These are phyloP conservation scores for Callorhinus ursinus DNA, from an alignment of 2,113 vertebrate genomes.

Conservation along the genomic window DNA sequence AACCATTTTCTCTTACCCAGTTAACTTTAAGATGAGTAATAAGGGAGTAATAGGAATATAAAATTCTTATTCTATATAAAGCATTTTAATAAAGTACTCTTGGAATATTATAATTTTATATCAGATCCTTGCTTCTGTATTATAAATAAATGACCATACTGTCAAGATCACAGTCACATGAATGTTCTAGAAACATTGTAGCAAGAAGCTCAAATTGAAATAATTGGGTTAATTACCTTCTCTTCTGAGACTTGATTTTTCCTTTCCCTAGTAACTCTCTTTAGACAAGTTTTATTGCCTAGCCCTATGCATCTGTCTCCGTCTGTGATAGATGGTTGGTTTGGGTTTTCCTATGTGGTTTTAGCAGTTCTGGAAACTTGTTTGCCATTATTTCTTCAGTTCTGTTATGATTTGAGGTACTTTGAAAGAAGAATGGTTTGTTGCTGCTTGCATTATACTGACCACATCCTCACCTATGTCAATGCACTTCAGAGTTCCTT, in stretches of 20 bases:
- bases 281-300: constrained; percentile 20
- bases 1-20: neutral
- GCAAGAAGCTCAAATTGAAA: constrained; percentile 35
- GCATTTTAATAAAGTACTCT: neutral
- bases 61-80: neutral
- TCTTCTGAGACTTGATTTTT: constrained; percentile 38
- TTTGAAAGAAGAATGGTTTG: neutral
- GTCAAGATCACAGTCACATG: neutral
- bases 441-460: neutral
- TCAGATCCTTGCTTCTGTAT: neutral
- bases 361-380: neutral
- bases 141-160: neutral
- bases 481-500: neutral
- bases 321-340: neutral
- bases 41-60: neutral
- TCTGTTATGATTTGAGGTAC: neutral
- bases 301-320: neutral
- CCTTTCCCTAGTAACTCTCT: neutral
- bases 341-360: neutral
- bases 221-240: constrained; percentile 24
- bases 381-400: neutral
- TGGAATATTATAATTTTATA: neutral
- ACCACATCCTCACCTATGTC: neutral
- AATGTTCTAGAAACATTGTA: constrained; percentile 1
- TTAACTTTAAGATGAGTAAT: neutral